phyloP scores from a whole-genome alignment of 2,888 invertebrate species.

The Entomobrya multifasciata region DNA sequence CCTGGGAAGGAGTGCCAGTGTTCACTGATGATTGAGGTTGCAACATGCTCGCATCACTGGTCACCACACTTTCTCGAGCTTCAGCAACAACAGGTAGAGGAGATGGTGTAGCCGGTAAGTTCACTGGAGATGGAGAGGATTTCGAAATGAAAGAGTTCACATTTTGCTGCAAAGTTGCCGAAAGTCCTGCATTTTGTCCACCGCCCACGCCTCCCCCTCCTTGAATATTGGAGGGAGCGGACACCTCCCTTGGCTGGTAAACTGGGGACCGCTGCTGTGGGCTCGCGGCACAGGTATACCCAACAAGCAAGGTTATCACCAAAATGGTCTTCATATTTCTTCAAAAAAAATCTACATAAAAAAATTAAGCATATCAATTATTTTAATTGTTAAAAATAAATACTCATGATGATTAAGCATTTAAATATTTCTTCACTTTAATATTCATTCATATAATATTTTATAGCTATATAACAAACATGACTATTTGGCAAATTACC shows the following conservation, averaged over 20 bases:
- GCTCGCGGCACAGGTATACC: constrained; percentile 66
- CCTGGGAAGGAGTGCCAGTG: constrained; percentile 68
- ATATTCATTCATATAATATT: no score
- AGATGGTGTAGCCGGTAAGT: no score
- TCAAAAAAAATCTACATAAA: not conserved
- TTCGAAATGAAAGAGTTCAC: constrained; percentile 22
- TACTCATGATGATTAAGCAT: constrained; percentile 64
- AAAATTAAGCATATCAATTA: not conserved
- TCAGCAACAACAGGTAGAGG: constrained; percentile 61
- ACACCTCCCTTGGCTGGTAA: constrained; percentile 72
- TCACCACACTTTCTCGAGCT: constrained; percentile 70
- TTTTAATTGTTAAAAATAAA: constrained; percentile 10
- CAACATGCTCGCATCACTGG: constrained; percentile 54
- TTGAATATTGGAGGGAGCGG: no score
- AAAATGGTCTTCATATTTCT: constrained; percentile 65
- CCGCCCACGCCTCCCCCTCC: no score
- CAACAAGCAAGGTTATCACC: constrained; percentile 62
- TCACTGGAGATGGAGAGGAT: constrained; percentile 36
- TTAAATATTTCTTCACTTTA: no score
- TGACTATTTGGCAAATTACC: no score
- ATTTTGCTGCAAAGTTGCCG: constrained; percentile 49
- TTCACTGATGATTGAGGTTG: constrained; percentile 47
- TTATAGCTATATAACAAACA: no score
- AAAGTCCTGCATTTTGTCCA: no score
- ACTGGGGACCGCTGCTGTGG: constrained; percentile 71